phyloP scores from a whole-genome alignment of 2,888 invertebrate genomes.

The Chesias legatella region DNA sequence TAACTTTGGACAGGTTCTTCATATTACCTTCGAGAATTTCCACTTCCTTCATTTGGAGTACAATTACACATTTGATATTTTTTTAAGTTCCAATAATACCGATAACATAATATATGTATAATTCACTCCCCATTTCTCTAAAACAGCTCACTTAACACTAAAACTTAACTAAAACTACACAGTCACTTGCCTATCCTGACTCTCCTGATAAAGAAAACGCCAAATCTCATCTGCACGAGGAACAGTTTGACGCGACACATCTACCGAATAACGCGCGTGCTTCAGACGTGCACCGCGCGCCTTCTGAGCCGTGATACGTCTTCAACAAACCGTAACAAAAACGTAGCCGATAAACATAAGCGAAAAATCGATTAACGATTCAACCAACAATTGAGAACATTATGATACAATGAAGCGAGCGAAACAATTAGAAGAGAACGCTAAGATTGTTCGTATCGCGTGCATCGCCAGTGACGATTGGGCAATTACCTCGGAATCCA shows the following conservation, averaged over 20 bases:
- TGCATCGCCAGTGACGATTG: conserved; percentile 31
- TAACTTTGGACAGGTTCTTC: no score
- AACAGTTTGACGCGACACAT: conserved; percentile 56
- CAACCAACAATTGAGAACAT: conserved; percentile 26
- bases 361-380: conserved; percentile 46
- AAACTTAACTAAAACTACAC: conserved; percentile 20
- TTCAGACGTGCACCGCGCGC: conserved; percentile 41
- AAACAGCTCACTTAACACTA: no score
- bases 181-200: conserved; percentile 62
- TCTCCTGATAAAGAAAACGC: conserved; percentile 53
- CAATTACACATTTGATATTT: conserved; percentile 2
- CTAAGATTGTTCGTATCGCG: conserved; percentile 15
- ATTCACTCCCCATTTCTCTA: no score
- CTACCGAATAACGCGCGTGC: conserved; percentile 39
- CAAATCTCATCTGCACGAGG: conserved; percentile 56
- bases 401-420: conserved; percentile 2
- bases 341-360: conserved; percentile 37
- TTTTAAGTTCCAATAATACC: no score
- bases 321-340: conserved; percentile 31
- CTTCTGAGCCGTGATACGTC: conserved; percentile 31
- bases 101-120: no score
- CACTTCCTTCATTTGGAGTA: no score
- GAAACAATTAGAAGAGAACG: conserved; percentile 3
- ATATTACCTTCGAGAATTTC: no score
- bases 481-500: conserved; percentile 66